These are phyloP conservation scores for Drosophila formosana DNA, from an alignment of 2,888 invertebrate genomes.

Conservation along the genomic window DNA sequence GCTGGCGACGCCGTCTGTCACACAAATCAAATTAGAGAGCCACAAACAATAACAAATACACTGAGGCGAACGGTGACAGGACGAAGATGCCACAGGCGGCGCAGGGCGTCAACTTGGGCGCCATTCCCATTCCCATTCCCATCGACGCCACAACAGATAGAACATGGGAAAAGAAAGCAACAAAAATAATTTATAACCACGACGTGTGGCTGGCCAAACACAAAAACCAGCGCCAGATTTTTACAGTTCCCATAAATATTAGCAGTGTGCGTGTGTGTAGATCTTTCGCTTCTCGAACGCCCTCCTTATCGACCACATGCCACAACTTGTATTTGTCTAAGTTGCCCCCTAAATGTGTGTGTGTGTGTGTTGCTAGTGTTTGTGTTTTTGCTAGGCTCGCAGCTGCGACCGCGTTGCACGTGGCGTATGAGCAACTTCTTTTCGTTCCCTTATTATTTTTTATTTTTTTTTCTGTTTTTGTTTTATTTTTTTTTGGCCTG, in stretches of 20 bases:
- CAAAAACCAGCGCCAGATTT: conserved; percentile 64
- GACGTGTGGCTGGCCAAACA: conserved; percentile 73
- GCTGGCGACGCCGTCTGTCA: conserved; percentile 70
- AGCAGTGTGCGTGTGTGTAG: conserved; percentile 18
- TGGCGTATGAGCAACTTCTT: conserved; percentile 73
- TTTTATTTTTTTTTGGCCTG: conserved; percentile 18
- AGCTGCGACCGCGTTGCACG: conserved; percentile 74
- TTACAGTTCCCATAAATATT: conserved; percentile 68
- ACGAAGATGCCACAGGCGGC: conserved; percentile 15
- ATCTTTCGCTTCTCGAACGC: conserved; percentile 14
- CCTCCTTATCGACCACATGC: conserved; percentile 14
- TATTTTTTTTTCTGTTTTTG: conserved; percentile 25
- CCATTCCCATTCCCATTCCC: not conserved
- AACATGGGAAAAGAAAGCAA: conserved; percentile 37
- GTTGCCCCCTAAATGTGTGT: conserved; percentile 11
- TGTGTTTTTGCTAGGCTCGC: conserved; percentile 66
- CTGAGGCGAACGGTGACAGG: conserved; percentile 16
- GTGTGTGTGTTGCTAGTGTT: conserved; percentile 34
- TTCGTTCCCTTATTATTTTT: conserved; percentile 8
- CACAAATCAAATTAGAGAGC: conserved; percentile 74
- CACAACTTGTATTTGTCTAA: conserved; percentile 24
- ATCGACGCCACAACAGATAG: not conserved
- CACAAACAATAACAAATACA: conserved; percentile 62
- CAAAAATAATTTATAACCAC: conserved; percentile 78
- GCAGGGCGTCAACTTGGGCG: conserved; percentile 11